Evolutionary conservation across 2,113 vertebrate species (phyloP), one percentile per base, ranked within the genome.

Genomic region (Chiloscyllium plagiosum): DNA sequence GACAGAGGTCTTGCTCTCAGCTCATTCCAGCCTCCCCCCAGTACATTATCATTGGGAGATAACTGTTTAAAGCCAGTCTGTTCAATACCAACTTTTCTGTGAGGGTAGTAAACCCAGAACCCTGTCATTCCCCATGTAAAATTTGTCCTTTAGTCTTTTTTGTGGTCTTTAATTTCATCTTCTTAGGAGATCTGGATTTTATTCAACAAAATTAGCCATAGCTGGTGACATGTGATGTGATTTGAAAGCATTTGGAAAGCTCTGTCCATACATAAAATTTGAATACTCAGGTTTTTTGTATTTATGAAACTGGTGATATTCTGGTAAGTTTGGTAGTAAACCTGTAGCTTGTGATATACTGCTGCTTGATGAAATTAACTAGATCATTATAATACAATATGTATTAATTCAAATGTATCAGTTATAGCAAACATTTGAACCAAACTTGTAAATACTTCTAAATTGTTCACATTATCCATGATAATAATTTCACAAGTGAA

Each of bases 271-370:
- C n/a, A 4, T 93, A 93, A 93, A 66, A 93, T 37, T 93, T n/a
- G 33, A 37, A 42, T 65, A 93, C 89, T 93, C 61, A 37, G 89
- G 89, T 22, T 93, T 93, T 61, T 93, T 65, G 89, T 68, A 47
- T 93, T 61, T 93, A 61, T 93, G 33, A 4, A 92, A 92, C 65
- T 92, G 61, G 33, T 66, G n/a, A 5, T 17, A 37, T 93, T 68
- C 17, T 66, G 33, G 56, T 68, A 66, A 93, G 33, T 65, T 92
- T 92, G 61, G 89, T 66, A 93, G 29, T 92, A 92, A 65, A n/a
- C 80, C 78, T 66, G 37, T n/a, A 37, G 61, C 33, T 93, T 6
- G 61, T 93, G 89, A 93, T 93, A 29, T 2, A 17, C 52, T n/a
- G 52, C 29, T 66, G 15, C 33, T 66, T 93, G 87, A 61, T 90